Percentiles rank a stretch among this genome's conserved stretches.
These are phyloP conservation scores for Antechinus flavipes DNA, from an alignment of 2,113 vertebrate species.

Conservation along the genomic window DNA sequence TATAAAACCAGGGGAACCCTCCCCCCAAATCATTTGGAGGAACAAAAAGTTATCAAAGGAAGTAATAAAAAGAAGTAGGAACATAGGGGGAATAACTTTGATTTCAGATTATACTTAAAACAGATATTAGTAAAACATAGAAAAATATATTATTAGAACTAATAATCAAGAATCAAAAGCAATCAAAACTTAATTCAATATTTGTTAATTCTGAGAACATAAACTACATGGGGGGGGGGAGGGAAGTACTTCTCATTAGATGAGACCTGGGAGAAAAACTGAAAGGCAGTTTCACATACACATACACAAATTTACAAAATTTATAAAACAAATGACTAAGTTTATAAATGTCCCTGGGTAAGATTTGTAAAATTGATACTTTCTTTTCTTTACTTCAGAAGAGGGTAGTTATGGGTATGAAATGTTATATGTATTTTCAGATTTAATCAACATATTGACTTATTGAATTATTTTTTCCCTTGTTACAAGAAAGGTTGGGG, in stretches of 20 bases:
- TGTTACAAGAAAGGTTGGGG: background rate
- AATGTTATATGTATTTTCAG: background rate
- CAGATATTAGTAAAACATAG: background rate
- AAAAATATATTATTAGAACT: background rate
- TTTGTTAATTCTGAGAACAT: background rate
- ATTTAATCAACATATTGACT: background rate
- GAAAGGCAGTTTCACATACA: no score
- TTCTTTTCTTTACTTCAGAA: background rate
- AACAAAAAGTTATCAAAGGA: background rate
- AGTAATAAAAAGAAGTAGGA: background rate
- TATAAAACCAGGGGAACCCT: background rate
- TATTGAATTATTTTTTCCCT: background rate
- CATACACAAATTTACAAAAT: no score
- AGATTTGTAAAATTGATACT: background rate
- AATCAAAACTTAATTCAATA: background rate
- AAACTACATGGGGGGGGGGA: background rate
- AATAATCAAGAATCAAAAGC: background rate
- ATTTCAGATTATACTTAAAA: background rate
- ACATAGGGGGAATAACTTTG: background rate
- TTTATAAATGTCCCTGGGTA: background rate
- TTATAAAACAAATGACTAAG: background rate
- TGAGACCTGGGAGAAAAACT: background rate
- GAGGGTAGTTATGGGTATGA: background rate
- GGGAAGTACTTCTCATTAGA: background rate
- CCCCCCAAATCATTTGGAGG: background rate